Base-by-base conservation (phyloP, 2,797 vertebrate genomes). In the Cuculus canorus region DNA sequence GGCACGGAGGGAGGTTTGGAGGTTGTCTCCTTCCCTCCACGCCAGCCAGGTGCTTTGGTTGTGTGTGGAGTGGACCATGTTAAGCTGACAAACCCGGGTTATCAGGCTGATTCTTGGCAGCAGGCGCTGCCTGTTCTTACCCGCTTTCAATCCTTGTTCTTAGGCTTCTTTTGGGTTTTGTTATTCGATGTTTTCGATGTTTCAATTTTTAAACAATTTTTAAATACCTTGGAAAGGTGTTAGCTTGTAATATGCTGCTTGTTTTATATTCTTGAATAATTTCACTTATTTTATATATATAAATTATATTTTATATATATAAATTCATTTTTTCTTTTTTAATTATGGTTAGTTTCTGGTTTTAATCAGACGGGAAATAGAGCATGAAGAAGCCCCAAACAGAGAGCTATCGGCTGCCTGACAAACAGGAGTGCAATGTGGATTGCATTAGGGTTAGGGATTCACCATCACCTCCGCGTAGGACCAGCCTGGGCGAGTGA, bases 281-380 rank as follows among this genome's bases (percentile, higher is more conserved):
- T n/a, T n/a, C n/a, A n/a, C n/a, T n/a, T n/a, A n/a, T n/a, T n/a
- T n/a, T n/a, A n/a, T n/a, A n/a, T n/a, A n/a, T n/a, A n/a, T n/a
- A n/a, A n/a, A n/a, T n/a, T n/a, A n/a, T n/a, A n/a, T n/a, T n/a
- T n/a, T n/a, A n/a, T n/a, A n/a, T n/a, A n/a, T n/a, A n/a, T n/a
- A n/a, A n/a, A n/a, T n/a, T n/a, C n/a, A 2, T 71, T 56, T 72
- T 61, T 33, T 7, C 4, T 72, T 45, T 57, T 60, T 79, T 61
- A 95, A 84, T 92, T 91, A 24, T 70, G 64, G 48, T 66, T 87
- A 52, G 59, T 59, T 94, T 96, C 94, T 97, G 96, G 91, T 65
- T 96, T 96, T 93, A 86, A 95, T 96, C 84, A 93, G 86, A 65
- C 68, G 73, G 94, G 90, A 96, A 82, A 86, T 60, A 78, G 94